These are phyloP conservation scores for Sphenopsis melanotis DNA, from an alignment of 2,797 vertebrate species.

Conservation along the genomic window DNA sequence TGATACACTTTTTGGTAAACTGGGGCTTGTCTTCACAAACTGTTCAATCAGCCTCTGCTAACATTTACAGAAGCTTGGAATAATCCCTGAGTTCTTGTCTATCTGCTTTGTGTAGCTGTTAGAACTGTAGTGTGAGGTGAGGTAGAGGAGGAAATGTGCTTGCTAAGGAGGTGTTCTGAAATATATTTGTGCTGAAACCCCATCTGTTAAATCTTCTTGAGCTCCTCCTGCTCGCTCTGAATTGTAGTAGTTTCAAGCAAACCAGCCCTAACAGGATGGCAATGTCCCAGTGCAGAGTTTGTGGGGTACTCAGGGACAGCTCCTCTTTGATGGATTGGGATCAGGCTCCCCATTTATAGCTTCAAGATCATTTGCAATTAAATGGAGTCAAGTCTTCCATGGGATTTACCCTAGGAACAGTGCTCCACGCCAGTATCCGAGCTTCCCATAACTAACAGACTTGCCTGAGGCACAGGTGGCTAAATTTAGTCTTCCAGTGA, in stretches of 20 bases:
- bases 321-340: not conserved
- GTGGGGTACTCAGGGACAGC: not conserved
- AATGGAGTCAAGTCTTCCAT: not conserved
- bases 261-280: fast-evolving
- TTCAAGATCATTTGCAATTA: not conserved
- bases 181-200: conserved; percentile 1
- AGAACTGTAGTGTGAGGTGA: not conserved
- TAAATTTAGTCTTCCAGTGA: conserved; percentile 30
- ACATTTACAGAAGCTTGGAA: conserved; percentile 1
- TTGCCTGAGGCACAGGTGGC: conserved; percentile 31
- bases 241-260: not conserved
- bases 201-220: not conserved
- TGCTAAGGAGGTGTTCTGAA: conserved; percentile 3
- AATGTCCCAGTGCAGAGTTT: fast-evolving
- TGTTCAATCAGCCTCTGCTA: not conserved
- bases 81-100: not conserved
- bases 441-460: not conserved
- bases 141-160: not conserved
- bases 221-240: not conserved
- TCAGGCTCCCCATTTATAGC: fast-evolving
- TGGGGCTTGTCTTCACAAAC: not conserved
- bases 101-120: not conserved
- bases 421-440: not conserved
- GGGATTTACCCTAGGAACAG: not conserved
- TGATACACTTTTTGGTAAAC: not conserved